Base-by-base conservation (phyloP, 2,113 vertebrate genomes). In the Eulacestoma nigropectus region DNA sequence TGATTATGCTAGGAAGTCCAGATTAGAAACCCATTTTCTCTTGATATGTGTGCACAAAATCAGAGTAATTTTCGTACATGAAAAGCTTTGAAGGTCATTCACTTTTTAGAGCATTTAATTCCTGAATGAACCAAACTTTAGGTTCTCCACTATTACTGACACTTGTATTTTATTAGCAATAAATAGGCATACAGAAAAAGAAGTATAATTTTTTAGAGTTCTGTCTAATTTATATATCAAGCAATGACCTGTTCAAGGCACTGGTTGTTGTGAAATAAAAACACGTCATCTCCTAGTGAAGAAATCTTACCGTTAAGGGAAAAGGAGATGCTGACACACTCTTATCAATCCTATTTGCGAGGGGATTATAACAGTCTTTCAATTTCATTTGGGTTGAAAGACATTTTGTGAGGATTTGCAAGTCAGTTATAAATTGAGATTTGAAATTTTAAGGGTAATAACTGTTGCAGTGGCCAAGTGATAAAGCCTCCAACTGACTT, bases 161-260 rank as follows among this genome's bases (percentile, higher is more conserved):
- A 69, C 93, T 77, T 83, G 7, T 59, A 72, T 76, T 94, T 94
- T 91, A 76, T 80, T 67, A 47, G 21, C 25, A 78, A 73, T 35
- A 77, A 95, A 79, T 37, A 87, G 13, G 9, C 27, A 52, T 23
- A 72, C 8, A 68, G 41, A 55, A 87, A 94, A 97, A 55, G 68
- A 86, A 53, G 8, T 73, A 76, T 70, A 50, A 7, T 30, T 63
- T 88, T 52, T 70, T 62, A 70, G 16, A 70, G 42, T 70, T 68
- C 16, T 62, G 41, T 96, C n/a, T 96, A 89, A 94, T 93, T 94
- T 96, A 74, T 87, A 59, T 76, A 84, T 92, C 35, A 95, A 92
- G 39, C 14, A 93, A 65, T 33, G 90, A 57, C 29, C 75, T 92
- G 39, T 27, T 92, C 41, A 97, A 95, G 82, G 21, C 20, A 12